Evolutionary conservation across 64 coral and sea anemone genomes (phyloP).

Genomic region (Pocillopora verrucosa): DNA sequence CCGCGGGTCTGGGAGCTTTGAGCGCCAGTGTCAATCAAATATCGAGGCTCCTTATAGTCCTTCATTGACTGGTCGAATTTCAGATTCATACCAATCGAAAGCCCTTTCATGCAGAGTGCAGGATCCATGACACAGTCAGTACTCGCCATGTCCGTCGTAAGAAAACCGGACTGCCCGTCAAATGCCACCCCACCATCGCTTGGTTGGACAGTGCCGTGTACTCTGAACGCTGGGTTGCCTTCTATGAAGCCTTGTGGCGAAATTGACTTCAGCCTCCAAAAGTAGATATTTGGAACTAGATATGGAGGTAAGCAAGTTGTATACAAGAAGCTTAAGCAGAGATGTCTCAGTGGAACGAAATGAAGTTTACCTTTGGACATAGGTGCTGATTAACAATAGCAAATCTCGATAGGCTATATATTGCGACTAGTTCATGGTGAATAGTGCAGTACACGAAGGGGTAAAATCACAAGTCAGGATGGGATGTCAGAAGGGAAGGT

Average conservation of each 20-base stretch:
- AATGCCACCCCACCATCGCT: conserved; percentile 67
- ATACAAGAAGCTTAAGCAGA: not conserved
- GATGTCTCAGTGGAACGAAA: not conserved
- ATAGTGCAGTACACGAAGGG: too few species aligned
- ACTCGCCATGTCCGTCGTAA: conserved; percentile 53
- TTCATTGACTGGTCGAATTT: conserved; percentile 46
- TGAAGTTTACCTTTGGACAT: too few species aligned
- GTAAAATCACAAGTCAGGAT: too few species aligned
- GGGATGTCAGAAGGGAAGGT: too few species aligned
- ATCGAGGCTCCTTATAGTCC: conserved; percentile 65
- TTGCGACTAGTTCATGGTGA: too few species aligned
- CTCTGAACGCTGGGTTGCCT: conserved; percentile 70
- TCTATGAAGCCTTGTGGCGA: conserved; percentile 67
- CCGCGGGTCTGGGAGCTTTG: conserved; percentile 72
- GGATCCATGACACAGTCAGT: conserved; percentile 72
- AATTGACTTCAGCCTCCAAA: conserved; percentile 61
- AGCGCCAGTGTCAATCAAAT: conserved; percentile 84
- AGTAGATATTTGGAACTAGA: conserved; percentile 71
- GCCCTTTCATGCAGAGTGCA: conserved; percentile 55
- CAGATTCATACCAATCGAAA: conserved; percentile 66
- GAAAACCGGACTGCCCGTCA: conserved; percentile 69
- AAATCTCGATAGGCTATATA: too few species aligned
- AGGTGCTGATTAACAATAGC: too few species aligned
- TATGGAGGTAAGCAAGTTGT: not conserved
- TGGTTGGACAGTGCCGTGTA: conserved; percentile 38